These are phyloP conservation scores for Thunnus maccoyii DNA, from an alignment of 2,113 vertebrate genomes.

Conservation along the genomic window DNA sequence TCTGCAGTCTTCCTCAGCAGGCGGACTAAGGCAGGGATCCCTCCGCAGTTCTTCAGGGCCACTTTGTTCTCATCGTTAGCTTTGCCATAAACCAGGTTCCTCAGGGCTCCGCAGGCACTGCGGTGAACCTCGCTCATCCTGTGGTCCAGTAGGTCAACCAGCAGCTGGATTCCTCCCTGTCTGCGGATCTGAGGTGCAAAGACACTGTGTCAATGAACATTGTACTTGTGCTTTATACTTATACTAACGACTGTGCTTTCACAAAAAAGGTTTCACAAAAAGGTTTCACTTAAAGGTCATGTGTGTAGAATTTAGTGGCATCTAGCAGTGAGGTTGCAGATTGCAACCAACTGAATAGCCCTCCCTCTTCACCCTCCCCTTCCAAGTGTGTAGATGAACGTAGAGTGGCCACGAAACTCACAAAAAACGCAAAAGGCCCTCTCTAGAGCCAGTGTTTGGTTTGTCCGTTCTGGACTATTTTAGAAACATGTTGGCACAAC, in stretches of 20 bases:
- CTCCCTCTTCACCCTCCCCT: too few relatives aligned
- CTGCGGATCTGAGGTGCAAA: constrained; percentile 90
- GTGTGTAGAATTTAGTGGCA: neutral
- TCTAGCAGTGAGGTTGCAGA: too few relatives aligned
- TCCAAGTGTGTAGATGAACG: too few relatives aligned
- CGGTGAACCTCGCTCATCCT: constrained; percentile 98
- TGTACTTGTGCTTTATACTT: neutral
- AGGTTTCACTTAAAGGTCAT: constrained; percentile 43
- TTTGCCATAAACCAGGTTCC: constrained; percentile 98
- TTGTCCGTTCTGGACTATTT: too few relatives aligned
- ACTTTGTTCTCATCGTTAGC: constrained; percentile 99
- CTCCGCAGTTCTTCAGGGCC: constrained; percentile 96
- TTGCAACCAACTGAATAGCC: too few relatives aligned
- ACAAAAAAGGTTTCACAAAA: too few relatives aligned
- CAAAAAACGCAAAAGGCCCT: too few relatives aligned
- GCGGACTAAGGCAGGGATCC: constrained; percentile 96
- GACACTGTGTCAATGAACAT: neutral
- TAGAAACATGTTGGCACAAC: too few relatives aligned
- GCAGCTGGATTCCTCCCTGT: constrained; percentile 96
- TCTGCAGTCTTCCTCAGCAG: constrained; percentile 96
- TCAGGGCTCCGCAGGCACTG: constrained; percentile 96
- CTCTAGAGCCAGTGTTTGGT: too few relatives aligned
- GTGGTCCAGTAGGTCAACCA: constrained; percentile 98
- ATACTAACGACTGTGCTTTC: constrained; percentile 60
- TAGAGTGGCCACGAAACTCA: too few relatives aligned